Evolutionary conservation across 2,113 vertebrate genomes (phyloP).

Genomic region (Galbula dea): DNA sequence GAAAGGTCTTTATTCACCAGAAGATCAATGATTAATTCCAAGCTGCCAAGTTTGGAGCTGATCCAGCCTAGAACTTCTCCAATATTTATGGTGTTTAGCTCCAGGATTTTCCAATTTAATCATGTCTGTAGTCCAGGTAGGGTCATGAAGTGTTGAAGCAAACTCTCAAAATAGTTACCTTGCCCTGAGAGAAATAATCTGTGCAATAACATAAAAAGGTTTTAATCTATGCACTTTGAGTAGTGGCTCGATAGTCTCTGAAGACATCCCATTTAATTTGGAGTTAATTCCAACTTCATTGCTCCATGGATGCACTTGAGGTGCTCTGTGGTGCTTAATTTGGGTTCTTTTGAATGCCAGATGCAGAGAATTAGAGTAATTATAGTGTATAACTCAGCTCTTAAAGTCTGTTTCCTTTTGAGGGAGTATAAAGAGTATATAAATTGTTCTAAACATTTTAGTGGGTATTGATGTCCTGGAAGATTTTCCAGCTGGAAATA

Average conservation of each 20-base stretch:
- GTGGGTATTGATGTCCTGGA: conserved; percentile 42
- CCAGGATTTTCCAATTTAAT: conserved; percentile 20
- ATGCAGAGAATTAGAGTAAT: conserved; percentile 61
- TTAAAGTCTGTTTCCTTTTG: conserved; percentile 51
- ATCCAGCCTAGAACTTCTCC: conserved; percentile 20
- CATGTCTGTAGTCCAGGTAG: not conserved
- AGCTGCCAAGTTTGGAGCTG: not conserved
- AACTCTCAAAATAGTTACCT: not conserved
- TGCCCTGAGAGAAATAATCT: conserved; percentile 9
- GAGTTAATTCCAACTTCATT: conserved; percentile 64
- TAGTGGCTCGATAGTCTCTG: not conserved
- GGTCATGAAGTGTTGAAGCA: not conserved
- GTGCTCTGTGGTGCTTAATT: conserved; percentile 57
- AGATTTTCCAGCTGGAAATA: conserved; percentile 59
- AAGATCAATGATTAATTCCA: conserved; percentile 26
- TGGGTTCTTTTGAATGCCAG: conserved; percentile 51
- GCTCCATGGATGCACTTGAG: conserved; percentile 53
- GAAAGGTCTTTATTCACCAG: not conserved
- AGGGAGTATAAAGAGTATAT: conserved; percentile 49
- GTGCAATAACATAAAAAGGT: not conserved
- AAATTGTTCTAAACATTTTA: conserved; percentile 59
- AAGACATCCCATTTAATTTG: conserved; percentile 55
- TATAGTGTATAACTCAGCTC: conserved; percentile 45
- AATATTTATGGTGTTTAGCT: not conserved
- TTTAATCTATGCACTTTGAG: conserved; percentile 13